Base-by-base conservation (phyloP, 1,140 invertebrate species). In the Brachionus calyciflorus region DNA sequence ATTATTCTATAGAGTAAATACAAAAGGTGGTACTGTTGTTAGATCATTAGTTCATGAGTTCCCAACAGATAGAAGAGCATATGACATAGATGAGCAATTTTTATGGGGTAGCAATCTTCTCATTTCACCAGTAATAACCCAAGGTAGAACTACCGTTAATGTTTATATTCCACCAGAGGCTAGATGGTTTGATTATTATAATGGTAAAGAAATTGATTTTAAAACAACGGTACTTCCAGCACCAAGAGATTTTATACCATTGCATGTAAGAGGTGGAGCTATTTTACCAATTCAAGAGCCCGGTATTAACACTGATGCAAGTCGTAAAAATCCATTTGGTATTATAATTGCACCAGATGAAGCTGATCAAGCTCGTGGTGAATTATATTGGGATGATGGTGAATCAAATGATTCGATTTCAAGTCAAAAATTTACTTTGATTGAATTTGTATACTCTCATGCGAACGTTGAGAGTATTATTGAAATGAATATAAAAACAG, bases 11-110 rank as follows among this genome's bases (percentile, higher is more conserved):
- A 82, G 87, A 14, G 90, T 91, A 0, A 89, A 92, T 83, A 81
- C 84, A 4, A 84, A 85, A 79, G 91, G 91, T 0, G 87, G 89
- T 28, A 90, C 91, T 21, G 91, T 93, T 0, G 89, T 89, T 3
- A 85, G 91, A 40, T 91, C 92, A 12, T 81, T 94, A 49, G 92
- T 93, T 84, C 83, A 84, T 78, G 76, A 77, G 33, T 84, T 78
- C 78, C 76, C 76, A 33, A 14, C 10, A 6, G 90, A 93, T 81
- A 78, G 78, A 4, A 81, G 81, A 7, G 91, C 91, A 0, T 90
- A 89, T 80, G 82, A 84, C 19, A 88, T 93, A 51, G 91, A 92
- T 82, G 85, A 86, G 0, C 90, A 92, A 83, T 93, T 93, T 82
- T 82, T 93, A 77, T 90, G 91, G 87, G 92, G 92, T 17, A 84